Evolutionary conservation across 2,797 vertebrate species (phyloP), one percentile per base, ranked within the genome.

Genomic region (Darevskia mixta): DNA sequence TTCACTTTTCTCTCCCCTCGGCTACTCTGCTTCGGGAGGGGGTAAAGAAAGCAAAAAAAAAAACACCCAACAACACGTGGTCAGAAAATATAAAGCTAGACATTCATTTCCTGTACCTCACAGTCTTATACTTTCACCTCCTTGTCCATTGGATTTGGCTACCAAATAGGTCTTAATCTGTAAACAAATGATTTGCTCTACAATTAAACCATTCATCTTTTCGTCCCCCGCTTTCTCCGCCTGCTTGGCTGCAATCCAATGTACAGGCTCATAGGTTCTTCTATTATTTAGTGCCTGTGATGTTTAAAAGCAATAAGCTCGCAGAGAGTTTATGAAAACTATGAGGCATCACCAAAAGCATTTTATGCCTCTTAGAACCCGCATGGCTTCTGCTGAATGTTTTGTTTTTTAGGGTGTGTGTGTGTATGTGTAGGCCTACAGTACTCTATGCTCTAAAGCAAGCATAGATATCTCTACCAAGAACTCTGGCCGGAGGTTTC

Each of bases 271-370:
- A 94, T 90, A 95, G 94, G 88, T 95, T 96, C 90, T 93, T 95
- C 92, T 94, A 96, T 96, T 96, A 96, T 97, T 97, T 96, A 96
- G 94, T 66, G 91, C 90, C 95, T 88, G 91, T 95, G 93, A 94
- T 95, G 94, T 94, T 97, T 97, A 97, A 97, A 97, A 96, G 97
- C 95, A 97, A 95, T 96, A 97, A 97, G 94, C 95, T 96, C 93
- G 96, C 96, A 96, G 93, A 91, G 95, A 97, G 95, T 96, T 96
- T 96, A 96, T 97, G 97, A 97, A 69, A 95, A 97, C 93, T 96
- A 94, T 95, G 95, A 95, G 93, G 93, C 92, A 93, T 94, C 95
- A 95, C 96, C 95, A 97, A 96, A 97, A 95, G 92, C 90, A 95
- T 90, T 93, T 91, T 95, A 95, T 94, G 90, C 91, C 95, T 95